Conservation (phyloP, 2,888 invertebrate genomes). For the Tortrix viridana region DNA sequence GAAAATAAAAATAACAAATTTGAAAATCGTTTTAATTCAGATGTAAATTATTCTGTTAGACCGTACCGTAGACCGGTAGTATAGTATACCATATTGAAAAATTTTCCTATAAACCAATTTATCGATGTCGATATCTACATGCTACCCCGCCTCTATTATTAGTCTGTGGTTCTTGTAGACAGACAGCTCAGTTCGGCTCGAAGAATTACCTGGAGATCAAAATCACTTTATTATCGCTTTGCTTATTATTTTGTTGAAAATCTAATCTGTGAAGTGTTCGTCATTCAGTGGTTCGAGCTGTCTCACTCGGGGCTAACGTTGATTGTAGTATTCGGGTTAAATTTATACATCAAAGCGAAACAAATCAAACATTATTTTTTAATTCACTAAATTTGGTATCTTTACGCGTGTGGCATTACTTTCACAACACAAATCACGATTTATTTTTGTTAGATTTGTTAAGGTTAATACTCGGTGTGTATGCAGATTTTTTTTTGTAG, state of each 20-base stretch:
- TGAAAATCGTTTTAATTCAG: no score
- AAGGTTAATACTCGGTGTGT: not conserved
- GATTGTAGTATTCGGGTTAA: slow-evolving; percentile 4
- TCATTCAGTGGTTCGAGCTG: slow-evolving; percentile 24
- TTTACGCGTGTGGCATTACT: slow-evolving; percentile 31
- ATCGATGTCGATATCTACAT: no score
- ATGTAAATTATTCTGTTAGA: no score
- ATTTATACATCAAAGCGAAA: not conserved
- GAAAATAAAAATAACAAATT: no score
- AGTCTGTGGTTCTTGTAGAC: slow-evolving; percentile 22
- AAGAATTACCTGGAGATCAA: slow-evolving; percentile 28
- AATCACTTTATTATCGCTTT: slow-evolving; percentile 8
- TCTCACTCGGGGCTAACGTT: slow-evolving; percentile 10
- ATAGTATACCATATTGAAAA: no score
- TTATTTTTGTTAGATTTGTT: slow-evolving; percentile 12
- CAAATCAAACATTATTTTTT: slow-evolving; percentile 1
- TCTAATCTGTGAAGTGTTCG: slow-evolving; percentile 30
- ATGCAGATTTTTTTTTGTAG: slow-evolving; percentile 55
- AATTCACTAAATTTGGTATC: slow-evolving; percentile 20
- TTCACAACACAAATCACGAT: slow-evolving; percentile 29
- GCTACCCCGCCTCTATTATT: not conserved
- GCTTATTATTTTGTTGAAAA: slow-evolving; percentile 34
- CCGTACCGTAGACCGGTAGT: no score
- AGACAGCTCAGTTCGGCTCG: slow-evolving; percentile 23
- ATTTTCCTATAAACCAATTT: no score